Evolutionary conservation across 2,888 invertebrate species (phyloP), one percentile per base, ranked within the genome.

Genomic region (Epicampocera succincta): DNA sequence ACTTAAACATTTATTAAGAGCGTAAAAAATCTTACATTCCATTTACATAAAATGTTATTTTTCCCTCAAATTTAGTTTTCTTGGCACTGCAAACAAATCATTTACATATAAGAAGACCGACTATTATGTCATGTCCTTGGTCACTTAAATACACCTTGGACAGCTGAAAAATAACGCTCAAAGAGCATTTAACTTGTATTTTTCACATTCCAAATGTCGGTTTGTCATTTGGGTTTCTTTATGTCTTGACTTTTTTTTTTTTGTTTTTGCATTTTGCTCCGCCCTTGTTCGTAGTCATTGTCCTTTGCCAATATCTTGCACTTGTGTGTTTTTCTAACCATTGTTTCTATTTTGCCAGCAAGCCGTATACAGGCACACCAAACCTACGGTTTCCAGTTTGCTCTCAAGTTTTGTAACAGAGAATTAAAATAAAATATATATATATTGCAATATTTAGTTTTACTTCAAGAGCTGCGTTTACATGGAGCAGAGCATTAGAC

Each of bases 71-170:
- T 0, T 29, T 21, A 8, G 12, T 29, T 25, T 25, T 12, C 38
- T 21, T 50, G 33, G 1, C 33, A n/a, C n/a, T 42, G 0, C 12
- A 42, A 19, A 15, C 40, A 71, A 56, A 50, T 65, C 40, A 12
- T 78, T 71, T 48, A 33, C 65, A 48, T 71, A 50, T 50, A n/a
- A n/a, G n/a, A n/a, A n/a, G 29, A 72, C 77, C 71, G 50, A 50
- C 77, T 65, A 78, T 78, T 72, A 78, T 72, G 71, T 78, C 71
- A 56, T 78, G 77, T 78, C 40, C 42, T 50, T 65, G 77, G 77
- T 78, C 77, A 78, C 77, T 78, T 78, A 78, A 56, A 50, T 65
- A 78, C 71, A 77, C 65, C 71, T 65, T 69, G 42, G 56, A 17
- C 52, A 42, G 29, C 15, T 13, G 29, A 1, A 40, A 58, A 17